Conservation (phyloP, 2,888 invertebrate species). For the Drosophila prolongata region DNA sequence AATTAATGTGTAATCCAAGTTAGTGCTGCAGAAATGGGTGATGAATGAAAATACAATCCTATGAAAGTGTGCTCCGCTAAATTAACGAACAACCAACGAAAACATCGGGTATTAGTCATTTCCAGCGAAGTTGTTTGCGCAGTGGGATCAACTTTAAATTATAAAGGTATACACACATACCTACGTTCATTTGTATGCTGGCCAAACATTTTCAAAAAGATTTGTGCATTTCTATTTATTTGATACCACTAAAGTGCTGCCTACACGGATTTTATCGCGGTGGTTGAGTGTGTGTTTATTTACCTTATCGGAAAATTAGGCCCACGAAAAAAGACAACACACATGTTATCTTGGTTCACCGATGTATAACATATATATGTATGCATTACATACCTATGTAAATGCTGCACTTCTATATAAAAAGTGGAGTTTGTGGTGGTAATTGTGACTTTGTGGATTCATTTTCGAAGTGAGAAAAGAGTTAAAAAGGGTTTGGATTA, state of each 20-base stretch:
- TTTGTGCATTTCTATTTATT: slow-evolving; percentile 15
- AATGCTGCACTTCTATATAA: slow-evolving; percentile 16
- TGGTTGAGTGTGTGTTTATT: slow-evolving; percentile 24
- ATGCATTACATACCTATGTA: slow-evolving; percentile 19
- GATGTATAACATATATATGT: slow-evolving; percentile 1
- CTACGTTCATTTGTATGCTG: slow-evolving; percentile 14
- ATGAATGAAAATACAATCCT: slow-evolving; percentile 29
- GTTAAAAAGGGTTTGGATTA: slow-evolving; percentile 5
- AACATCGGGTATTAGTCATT: slow-evolving; percentile 14
- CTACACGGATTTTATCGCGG: slow-evolving; percentile 14
- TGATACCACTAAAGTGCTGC: slow-evolving; percentile 18
- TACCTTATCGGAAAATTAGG: slow-evolving; percentile 39
- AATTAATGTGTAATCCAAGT: slow-evolving; percentile 21
- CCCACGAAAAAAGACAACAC: slow-evolving; percentile 34
- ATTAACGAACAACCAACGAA: slow-evolving; percentile 12
- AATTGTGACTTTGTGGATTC: slow-evolving; percentile 20
- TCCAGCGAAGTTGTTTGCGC: slow-evolving; percentile 27
- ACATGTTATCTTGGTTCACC: slow-evolving; percentile 31
- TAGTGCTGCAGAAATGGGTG: slow-evolving; percentile 8
- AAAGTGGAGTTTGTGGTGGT: slow-evolving; percentile 18
- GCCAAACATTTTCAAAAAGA: slow-evolving; percentile 25
- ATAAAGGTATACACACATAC: slow-evolving; percentile 33
- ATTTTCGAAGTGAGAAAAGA: slow-evolving; percentile 20
- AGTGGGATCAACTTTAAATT: slow-evolving; percentile 19
- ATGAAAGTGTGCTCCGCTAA: slow-evolving; percentile 9